These are phyloP conservation scores for Gobio gobio DNA, from an alignment of 2,113 vertebrate genomes.

Conservation along the genomic window DNA sequence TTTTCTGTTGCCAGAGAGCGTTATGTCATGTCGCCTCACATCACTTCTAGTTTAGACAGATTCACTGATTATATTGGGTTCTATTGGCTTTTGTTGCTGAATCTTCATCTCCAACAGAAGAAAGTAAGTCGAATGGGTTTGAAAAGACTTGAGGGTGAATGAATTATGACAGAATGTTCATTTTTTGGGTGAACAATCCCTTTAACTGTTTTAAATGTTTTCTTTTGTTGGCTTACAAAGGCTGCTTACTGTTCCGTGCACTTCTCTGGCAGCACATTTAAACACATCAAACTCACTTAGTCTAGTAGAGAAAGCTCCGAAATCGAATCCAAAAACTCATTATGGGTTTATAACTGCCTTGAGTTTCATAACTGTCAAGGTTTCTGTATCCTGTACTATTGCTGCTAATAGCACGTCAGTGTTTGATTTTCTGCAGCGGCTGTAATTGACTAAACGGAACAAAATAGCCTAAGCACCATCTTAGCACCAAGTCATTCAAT, in stretches of 20 bases:
- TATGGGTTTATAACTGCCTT: neutral
- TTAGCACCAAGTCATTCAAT: neutral
- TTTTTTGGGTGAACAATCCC: too few relatives aligned
- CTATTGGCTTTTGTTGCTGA: too few relatives aligned
- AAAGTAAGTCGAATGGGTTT: too few relatives aligned
- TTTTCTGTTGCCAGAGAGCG: too few relatives aligned
- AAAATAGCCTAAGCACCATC: neutral
- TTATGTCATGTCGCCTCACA: too few relatives aligned
- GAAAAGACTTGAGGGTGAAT: too few relatives aligned
- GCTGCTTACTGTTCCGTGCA: neutral
- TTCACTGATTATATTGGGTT: too few relatives aligned
- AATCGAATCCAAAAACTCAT: conserved; percentile 21
- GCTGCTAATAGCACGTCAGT: neutral
- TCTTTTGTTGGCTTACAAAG: neutral
- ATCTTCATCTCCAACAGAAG: too few relatives aligned
- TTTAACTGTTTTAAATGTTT: neutral
- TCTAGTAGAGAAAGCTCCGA: neutral
- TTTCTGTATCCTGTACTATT: neutral
- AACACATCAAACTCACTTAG: neutral
- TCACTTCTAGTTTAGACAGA: too few relatives aligned
- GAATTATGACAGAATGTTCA: too few relatives aligned
- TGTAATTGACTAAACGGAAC: neutral
- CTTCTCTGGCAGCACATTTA: neutral
- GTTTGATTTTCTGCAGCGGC: neutral
- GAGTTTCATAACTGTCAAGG: neutral